Conservation (phyloP, 2,888 invertebrate species). For the Cephus runcator region DNA sequence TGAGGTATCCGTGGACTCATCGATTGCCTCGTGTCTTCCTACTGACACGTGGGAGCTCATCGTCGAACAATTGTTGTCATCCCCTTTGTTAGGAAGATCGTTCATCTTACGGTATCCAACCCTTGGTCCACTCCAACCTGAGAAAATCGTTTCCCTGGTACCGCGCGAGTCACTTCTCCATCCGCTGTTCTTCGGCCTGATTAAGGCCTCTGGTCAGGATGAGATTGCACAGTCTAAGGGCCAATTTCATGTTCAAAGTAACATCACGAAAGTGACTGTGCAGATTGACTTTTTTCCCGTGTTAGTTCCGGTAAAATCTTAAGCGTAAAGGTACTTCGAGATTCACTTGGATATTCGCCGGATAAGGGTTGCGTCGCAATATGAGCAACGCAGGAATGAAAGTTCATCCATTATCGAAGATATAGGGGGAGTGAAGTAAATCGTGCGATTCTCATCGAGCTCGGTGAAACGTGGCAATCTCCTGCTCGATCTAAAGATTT, state of each 20-base stretch:
- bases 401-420: conserved; percentile 47
- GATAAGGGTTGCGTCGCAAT: neutral
- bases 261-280: neutral
- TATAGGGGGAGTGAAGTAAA: conserved; percentile 39
- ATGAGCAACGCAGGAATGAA: neutral
- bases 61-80: neutral
- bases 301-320: neutral
- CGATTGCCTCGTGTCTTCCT: neutral
- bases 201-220: neutral
- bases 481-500: conserved; percentile 41
- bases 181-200: neutral
- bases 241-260: neutral
- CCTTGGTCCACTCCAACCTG: neutral
- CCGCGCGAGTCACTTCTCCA: neutral
- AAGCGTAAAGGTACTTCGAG: neutral
- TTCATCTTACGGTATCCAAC: neutral
- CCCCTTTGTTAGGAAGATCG: neutral
- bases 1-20: neutral
- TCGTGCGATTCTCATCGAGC: conserved; percentile 44
- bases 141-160: neutral
- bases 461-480: conserved; percentile 22
- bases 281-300: neutral
- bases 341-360: neutral
- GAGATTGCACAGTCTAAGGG: neutral
- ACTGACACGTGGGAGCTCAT: neutral